Evolutionary conservation across 2,113 vertebrate species (phyloP).

Genomic region (Athene noctua): DNA sequence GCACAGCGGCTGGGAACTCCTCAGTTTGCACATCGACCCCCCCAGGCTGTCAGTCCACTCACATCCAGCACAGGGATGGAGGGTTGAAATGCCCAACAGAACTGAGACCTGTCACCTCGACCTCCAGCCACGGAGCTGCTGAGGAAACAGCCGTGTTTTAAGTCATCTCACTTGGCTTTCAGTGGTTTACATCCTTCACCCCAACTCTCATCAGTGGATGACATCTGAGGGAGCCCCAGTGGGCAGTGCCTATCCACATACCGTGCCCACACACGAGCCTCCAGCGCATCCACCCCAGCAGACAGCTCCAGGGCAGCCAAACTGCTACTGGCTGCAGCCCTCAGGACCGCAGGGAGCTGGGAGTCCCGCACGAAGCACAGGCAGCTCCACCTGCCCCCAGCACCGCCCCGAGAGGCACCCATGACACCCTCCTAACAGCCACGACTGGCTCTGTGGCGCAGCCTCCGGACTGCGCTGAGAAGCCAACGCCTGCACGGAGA

Average conservation of each 20-base stretch:
- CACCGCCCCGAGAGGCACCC: fast-evolving
- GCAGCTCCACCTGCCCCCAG: background rate
- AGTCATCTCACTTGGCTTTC: background rate
- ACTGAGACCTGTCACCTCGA: background rate
- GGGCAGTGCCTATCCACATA: background rate
- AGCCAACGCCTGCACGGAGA: background rate
- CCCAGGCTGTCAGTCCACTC: background rate
- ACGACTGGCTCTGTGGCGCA: fast-evolving
- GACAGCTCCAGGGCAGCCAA: fast-evolving
- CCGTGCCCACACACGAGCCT: fast-evolving
- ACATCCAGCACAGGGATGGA: background rate
- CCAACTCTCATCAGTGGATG: background rate
- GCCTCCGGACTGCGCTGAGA: background rate
- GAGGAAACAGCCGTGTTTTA: fast-evolving
- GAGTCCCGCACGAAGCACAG: background rate
- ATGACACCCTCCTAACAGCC: fast-evolving
- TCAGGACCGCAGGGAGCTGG: fast-evolving
- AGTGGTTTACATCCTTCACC: background rate
- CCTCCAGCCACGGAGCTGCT: background rate
- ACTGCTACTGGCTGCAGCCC: fast-evolving
- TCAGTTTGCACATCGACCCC: background rate
- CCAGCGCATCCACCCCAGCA: fast-evolving
- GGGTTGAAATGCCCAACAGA: background rate
- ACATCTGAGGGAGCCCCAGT: background rate
- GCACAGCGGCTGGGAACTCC: background rate